Percentiles rank a stretch among this genome's conserved stretches.
These are phyloP conservation scores for Diplogasteroides magnus DNA, from an alignment of 1,140 invertebrate genomes.

Conservation along the genomic window DNA sequence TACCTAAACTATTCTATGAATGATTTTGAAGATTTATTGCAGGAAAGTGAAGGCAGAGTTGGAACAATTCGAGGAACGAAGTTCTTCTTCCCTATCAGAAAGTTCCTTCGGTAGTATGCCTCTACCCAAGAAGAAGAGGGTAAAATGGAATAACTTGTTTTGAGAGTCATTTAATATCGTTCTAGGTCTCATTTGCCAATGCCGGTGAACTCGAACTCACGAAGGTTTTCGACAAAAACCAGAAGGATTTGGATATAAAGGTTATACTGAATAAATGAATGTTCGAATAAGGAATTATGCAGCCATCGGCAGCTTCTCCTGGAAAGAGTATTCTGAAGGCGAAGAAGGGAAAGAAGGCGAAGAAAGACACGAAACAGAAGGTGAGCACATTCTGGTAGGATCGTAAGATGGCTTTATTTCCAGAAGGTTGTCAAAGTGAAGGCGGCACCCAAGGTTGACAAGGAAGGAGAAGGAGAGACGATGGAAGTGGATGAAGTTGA, in stretches of 20 bases:
- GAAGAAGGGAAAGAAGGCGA: slow-evolving; percentile 10
- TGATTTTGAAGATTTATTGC: slow-evolving; percentile 14
- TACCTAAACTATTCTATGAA: not conserved
- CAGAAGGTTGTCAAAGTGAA: slow-evolving; percentile 4
- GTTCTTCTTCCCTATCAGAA: slow-evolving; percentile 11
- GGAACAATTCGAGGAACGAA: slow-evolving; percentile 12
- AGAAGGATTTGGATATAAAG: slow-evolving; percentile 20
- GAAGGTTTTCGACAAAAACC: slow-evolving; percentile 26
- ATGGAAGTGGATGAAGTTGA: slow-evolving; percentile 7
- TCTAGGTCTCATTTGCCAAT: too few species aligned
- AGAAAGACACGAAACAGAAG: slow-evolving; percentile 12
- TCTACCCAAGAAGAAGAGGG: slow-evolving; percentile 20
- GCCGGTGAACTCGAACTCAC: slow-evolving; percentile 9
- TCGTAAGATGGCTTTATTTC: not conserved
- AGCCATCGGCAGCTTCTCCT: slow-evolving; percentile 1
- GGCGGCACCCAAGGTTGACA: not conserved
- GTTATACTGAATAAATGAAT: too few species aligned
- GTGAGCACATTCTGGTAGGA: not conserved
- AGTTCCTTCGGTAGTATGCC: slow-evolving; percentile 26
- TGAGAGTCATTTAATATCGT: too few species aligned
- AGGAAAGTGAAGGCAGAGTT: slow-evolving; percentile 14
- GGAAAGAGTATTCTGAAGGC: slow-evolving; percentile 19
- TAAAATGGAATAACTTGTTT: too few species aligned
- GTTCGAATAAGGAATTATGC: too few species aligned
- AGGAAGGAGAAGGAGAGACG: not conserved